Evolutionary conservation across 2,888 invertebrate species (phyloP), one percentile per base, ranked within the genome.

Genomic region (Thecophora atra): DNA sequence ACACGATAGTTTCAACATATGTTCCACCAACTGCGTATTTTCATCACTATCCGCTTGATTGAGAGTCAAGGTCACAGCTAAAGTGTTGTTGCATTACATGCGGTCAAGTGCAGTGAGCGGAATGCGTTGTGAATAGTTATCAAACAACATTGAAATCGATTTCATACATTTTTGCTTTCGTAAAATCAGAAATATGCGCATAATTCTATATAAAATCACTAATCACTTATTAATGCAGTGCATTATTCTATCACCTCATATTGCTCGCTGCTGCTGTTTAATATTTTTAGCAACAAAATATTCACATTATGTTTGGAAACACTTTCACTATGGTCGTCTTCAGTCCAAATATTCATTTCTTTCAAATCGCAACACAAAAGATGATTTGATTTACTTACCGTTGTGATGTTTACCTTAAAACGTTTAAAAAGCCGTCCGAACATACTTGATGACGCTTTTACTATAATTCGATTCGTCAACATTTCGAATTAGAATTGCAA

Each of bases 391-490:
- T 47, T n/a, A 5, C 4, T 11, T 1, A 51, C 42, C 17, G 21
- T 26, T 58, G 6, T 47, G 17, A 28, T 58, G 1, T 58, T 83
- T 84, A 84, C 82, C 82, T 80, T 81, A 77, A 81, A 81, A 71
- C 79, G 78, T 74, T 77, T 77, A 77, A 84, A 82, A 70, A 82
- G 73, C 66, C 84, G 83, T 67, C 80, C 73, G 70, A 84, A 82
- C 78, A 82, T 80, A 21, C 30, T 62, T 0, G 62, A 51, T 7
- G n/a, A n/a, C n/a, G 62, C 30, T 70, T 62, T 51, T 28, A 17
- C 37, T 28, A 62, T n/a, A 62, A 62, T 62, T 62, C 51, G 52
- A 28, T 28, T 62, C 6, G 62, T 7, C 21, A 47, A 51, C 62
- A 62, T 62, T n/a, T 21, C 51, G 51, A 47, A 51, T 44, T 62